phyloP scores from a whole-genome alignment of 2,797 vertebrate genomes.

The Parambassis ranga region DNA sequence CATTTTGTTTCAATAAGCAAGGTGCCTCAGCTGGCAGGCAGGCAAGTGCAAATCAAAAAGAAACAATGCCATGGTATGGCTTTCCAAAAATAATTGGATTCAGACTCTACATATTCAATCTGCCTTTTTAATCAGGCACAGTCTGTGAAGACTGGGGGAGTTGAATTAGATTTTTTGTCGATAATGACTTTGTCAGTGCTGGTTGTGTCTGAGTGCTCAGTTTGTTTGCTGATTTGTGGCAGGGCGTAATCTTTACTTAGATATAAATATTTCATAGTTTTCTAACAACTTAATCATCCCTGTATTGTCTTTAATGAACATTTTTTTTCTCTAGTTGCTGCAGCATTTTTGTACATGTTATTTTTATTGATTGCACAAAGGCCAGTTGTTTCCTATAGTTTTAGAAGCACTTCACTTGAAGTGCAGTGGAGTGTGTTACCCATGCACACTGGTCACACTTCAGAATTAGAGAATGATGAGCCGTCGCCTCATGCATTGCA shows the following conservation, averaged over 20 bases:
- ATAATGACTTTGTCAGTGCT: slow-evolving; percentile 42
- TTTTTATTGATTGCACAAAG: slow-evolving; percentile 20
- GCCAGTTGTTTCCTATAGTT: slow-evolving; percentile 11
- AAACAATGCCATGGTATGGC: slow-evolving; percentile 33
- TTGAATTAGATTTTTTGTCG: slow-evolving; percentile 27
- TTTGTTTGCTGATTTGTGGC: slow-evolving; percentile 35
- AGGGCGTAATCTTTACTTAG: neutral
- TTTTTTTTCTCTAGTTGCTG: slow-evolving; percentile 4
- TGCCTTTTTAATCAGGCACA: slow-evolving; percentile 57
- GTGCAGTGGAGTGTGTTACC: slow-evolving; percentile 16
- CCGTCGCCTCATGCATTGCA: slow-evolving; percentile 1
- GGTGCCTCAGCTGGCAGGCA: slow-evolving; percentile 59
- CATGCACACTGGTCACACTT: slow-evolving; percentile 14
- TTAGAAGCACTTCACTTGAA: slow-evolving; percentile 34
- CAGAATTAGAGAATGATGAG: slow-evolving; percentile 20
- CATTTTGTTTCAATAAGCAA: slow-evolving; percentile 24
- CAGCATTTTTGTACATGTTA: slow-evolving; percentile 7
- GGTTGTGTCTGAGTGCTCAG: slow-evolving; percentile 6
- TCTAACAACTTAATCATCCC: slow-evolving; percentile 2
- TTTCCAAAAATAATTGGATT: slow-evolving; percentile 68
- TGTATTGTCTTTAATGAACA: neutral
- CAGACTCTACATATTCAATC: slow-evolving; percentile 49
- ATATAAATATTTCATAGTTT: slow-evolving; percentile 5
- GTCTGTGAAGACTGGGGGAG: slow-evolving; percentile 22
- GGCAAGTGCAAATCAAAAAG: slow-evolving; percentile 53